A percentile compares a stretch with the other conserved stretches of the same genome.
These are phyloP conservation scores for Harpagifer antarcticus DNA, from an alignment of 2,797 vertebrate genomes.

Conservation along the genomic window DNA sequence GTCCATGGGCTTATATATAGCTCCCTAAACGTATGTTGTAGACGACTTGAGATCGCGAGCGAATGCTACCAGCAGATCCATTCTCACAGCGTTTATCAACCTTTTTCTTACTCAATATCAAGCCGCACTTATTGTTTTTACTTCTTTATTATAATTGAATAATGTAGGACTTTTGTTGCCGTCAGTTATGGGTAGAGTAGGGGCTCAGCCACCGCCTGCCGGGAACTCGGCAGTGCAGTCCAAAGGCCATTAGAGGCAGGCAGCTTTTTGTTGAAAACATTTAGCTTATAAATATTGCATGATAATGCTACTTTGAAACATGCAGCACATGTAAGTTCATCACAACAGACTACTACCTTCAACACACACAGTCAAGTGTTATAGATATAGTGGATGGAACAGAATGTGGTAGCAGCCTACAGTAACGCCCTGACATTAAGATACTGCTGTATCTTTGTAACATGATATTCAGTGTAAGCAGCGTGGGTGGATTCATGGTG, in stretches of 20 bases:
- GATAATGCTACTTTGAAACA: neutral
- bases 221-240: conserved; percentile 21
- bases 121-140: too few species aligned
- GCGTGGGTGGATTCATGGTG: conserved; percentile 8
- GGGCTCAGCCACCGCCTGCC: too few species aligned
- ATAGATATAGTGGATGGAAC: neutral
- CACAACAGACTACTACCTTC: neutral
- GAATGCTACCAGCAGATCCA: too few species aligned
- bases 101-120: too few species aligned
- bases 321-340: neutral
- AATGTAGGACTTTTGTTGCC: too few species aligned
- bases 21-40: too few species aligned
- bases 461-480: conserved; percentile 33
- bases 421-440: conserved; percentile 1
- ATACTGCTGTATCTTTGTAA: conserved; percentile 37
- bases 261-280: neutral
- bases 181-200: too few species aligned
- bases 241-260: neutral
- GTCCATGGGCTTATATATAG: too few species aligned
- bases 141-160: too few species aligned
- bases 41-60: too few species aligned
- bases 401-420: neutral
- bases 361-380: neutral
- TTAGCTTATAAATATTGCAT: neutral
- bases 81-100: too few species aligned